Evolutionary conservation across 2,113 vertebrate genomes (phyloP).

Genomic region (Arothron firmamentum): DNA sequence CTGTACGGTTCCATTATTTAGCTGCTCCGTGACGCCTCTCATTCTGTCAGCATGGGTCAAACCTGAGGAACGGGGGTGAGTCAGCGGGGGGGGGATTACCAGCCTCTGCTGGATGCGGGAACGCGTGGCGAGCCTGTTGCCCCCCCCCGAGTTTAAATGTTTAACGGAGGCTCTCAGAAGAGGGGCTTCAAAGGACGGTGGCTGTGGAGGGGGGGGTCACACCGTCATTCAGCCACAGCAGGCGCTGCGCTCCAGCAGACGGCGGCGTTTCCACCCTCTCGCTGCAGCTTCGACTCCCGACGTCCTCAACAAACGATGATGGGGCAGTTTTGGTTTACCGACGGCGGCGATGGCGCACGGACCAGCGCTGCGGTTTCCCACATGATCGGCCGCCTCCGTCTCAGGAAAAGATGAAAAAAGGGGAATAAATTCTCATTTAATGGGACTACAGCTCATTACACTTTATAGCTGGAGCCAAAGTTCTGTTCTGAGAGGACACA

Average conservation of each 20-base stretch:
- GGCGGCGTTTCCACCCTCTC: not conserved
- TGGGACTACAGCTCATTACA: conserved; percentile 27
- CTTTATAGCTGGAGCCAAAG: not conserved
- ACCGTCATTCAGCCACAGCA: conserved; percentile 17
- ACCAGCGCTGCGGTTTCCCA: conserved; percentile 12
- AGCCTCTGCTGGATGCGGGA: conserved; percentile 26
- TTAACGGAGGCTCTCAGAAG: conserved; percentile 58
- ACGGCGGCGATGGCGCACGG: conserved; percentile 18
- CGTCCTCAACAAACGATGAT: not conserved
- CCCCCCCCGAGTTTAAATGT: conserved; percentile 59
- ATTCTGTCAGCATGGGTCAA: conserved; percentile 54
- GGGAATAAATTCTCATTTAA: conserved; percentile 25
- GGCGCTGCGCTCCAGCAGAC: not conserved
- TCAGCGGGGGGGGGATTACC: conserved; percentile 33
- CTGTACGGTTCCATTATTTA: conserved; percentile 69
- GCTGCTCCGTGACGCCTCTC: conserved; percentile 48
- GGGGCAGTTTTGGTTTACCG: conserved; percentile 7
- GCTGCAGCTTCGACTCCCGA: conserved; percentile 1
- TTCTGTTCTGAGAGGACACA: not conserved
- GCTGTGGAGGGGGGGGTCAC: conserved; percentile 17
- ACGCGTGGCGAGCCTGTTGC: conserved; percentile 23
- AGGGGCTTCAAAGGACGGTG: conserved; percentile 54
- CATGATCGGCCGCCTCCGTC: conserved; percentile 41
- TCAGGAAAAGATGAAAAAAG: conserved; percentile 28
- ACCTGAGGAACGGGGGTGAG: conserved; percentile 28